These are phyloP conservation scores for Acheta domesticus DNA, from an alignment of 2,888 invertebrate species.

Conservation along the genomic window DNA sequence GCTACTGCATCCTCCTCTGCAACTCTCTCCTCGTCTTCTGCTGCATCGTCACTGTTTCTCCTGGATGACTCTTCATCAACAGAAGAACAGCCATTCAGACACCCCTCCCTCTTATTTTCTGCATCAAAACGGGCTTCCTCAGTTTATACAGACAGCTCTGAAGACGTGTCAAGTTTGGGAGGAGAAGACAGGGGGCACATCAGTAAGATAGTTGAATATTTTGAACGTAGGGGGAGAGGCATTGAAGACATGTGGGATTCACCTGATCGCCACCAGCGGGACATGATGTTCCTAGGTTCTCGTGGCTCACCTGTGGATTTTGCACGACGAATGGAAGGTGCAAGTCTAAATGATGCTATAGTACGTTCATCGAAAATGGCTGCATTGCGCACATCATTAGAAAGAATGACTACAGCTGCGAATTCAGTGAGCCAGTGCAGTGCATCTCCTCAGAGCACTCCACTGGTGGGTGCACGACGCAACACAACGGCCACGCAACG, in stretches of 20 bases:
- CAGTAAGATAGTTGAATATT: slow-evolving; percentile 82
- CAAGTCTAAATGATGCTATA: slow-evolving; percentile 35
- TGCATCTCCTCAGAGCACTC: slow-evolving; percentile 18
- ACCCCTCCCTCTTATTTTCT: slow-evolving; percentile 55
- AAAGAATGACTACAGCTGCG: slow-evolving; percentile 30
- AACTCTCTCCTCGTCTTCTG: slow-evolving; percentile 50
- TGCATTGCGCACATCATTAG: slow-evolving; percentile 37
- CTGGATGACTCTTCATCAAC: slow-evolving; percentile 61
- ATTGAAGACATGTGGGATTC: slow-evolving; percentile 28
- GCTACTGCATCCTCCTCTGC: slow-evolving; percentile 37
- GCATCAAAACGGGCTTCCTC: slow-evolving; percentile 69
- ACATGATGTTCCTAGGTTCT: slow-evolving; percentile 31
- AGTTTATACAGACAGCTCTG: slow-evolving; percentile 82
- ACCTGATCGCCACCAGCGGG: slow-evolving; percentile 33
- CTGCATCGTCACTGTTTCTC: slow-evolving; percentile 55
- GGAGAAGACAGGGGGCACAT: slow-evolving; percentile 70
- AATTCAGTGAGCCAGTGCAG: not conserved
- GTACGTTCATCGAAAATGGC: slow-evolving; percentile 39
- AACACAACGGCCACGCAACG: slow-evolving; percentile 54
- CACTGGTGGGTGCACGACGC: slow-evolving; percentile 24
- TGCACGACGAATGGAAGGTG: slow-evolving; percentile 36
- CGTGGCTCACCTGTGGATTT: slow-evolving; percentile 35
- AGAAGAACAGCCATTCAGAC: slow-evolving; percentile 56
- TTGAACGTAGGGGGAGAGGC: slow-evolving; percentile 57
- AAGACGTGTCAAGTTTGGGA: slow-evolving; percentile 77